These are phyloP conservation scores for Sigmodon hispidus DNA, from an alignment of 2,113 vertebrate genomes.

Conservation along the genomic window DNA sequence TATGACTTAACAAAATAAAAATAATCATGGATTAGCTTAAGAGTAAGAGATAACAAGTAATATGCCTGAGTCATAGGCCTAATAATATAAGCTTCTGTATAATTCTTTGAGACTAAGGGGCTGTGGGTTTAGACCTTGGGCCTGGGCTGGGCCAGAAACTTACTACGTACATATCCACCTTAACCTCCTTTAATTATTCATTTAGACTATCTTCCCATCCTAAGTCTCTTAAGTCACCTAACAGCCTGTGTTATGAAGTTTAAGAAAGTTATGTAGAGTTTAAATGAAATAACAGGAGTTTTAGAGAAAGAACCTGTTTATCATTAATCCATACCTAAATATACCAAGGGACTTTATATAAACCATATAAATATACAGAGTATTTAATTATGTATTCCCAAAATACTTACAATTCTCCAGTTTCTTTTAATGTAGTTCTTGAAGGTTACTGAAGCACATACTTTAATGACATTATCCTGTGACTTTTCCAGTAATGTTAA, in stretches of 20 bases:
- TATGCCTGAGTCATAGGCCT: too few species aligned
- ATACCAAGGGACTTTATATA: background rate
- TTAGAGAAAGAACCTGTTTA: background rate
- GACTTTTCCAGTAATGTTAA: slow-evolving; percentile 96
- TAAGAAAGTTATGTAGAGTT: background rate
- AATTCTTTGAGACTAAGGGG: too few species aligned
- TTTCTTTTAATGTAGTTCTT: slow-evolving; percentile 99
- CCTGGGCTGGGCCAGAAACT: too few species aligned
- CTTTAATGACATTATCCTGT: slow-evolving; percentile 97
- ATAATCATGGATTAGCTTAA: too few species aligned
- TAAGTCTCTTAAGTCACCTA: background rate
- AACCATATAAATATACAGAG: background rate
- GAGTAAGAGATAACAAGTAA: too few species aligned
- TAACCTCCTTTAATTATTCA: slow-evolving; percentile 22
- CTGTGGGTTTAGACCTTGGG: too few species aligned
- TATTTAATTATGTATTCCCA: slow-evolving; percentile 26
- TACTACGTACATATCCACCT: background rate
- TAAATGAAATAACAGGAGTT: background rate
- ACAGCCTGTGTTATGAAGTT: background rate
- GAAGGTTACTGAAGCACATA: slow-evolving; percentile 97
- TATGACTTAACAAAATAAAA: too few species aligned
- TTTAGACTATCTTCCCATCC: background rate
- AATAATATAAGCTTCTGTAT: too few species aligned
- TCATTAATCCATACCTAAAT: slow-evolving; percentile 18
- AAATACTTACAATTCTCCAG: slow-evolving; percentile 96